Evolutionary conservation across 1,140 invertebrate genomes (phyloP), one percentile per base, ranked within the genome.

Genomic region (Mizuhopecten yessoensis): DNA sequence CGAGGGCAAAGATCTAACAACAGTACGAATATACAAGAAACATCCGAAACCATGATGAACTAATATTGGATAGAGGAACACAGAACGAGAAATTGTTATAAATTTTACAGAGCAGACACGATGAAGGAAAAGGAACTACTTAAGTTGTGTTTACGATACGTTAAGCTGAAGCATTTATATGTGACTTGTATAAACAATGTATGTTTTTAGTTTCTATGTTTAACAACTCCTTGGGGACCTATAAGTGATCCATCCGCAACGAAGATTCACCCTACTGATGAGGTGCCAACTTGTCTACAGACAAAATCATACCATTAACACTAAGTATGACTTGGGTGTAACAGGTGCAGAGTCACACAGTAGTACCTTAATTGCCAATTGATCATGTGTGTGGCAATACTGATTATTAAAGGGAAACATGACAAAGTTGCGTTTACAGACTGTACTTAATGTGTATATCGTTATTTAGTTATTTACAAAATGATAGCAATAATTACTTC

Each of bases 1-100:
- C 10, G 87, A 93, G 9, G 94, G 92, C 33, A 94, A 94, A 75
- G 90, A 93, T 20, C 34, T 95, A 0, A 93, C 90, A 17, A 88
- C 93, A 33, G 93, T 93, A 33, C 89, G 94, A 42, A 92, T 86
- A 86, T 95, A 94, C 87, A 91, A 92, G 90, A 29, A 88, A 93
- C 90, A 90, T 49, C n/a, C 90, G 88, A 87, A 89, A 39, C 33
- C 45, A 3, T 75, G 57, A 33, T 17, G n/a, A 89, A 33, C 29
- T n/a, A n/a, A n/a, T n/a, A n/a, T n/a, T n/a, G n/a, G n/a, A n/a
- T n/a, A n/a, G 15, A 13, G 23, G 57, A 15, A 88, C 2, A 88
- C 0, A 20, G 23, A 13, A 29, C 23, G 33, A 33, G 36, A n/a
- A 88, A 34, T n/a, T 17, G 33, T 88, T 23, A 49, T 5, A 49